Evolutionary conservation across 2,797 vertebrate species (phyloP), one percentile per base, ranked within the genome.

Genomic region (Prionace glauca): DNA sequence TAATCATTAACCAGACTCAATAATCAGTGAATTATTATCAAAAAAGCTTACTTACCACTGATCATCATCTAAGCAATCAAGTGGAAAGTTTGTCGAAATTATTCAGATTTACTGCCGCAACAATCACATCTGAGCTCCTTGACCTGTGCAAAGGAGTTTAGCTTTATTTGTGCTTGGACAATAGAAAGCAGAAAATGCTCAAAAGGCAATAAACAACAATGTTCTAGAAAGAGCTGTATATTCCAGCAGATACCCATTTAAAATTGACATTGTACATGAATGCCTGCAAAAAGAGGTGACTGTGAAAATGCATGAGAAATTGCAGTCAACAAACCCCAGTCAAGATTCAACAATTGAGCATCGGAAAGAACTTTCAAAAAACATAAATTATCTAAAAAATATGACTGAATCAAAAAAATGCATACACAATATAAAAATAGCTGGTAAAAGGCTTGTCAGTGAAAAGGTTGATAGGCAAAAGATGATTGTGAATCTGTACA

Each of bases 71-170:
- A 41, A 41, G 62, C 90, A 41, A 41, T 24, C 65, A 69, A 92
- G 36, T 92, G 32, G 16, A 32, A 65, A 20, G 62, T 41, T 20
- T 69, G 65, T 24, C 41, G 90, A 84, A 45, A 84, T 84, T 45
- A 45, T 84, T 84, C 18, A 84, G 81, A 84, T 84, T 84, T 45
- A 45, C 81, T 84, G 81, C 36, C 24, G 41, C 32, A 92, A 92
- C n/a, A 92, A 69, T 18, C n/a, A 92, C 18, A 92, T 41, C n/a
- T 69, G 2, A 41, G 90, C 90, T 92, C 36, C 90, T 67, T 69
- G 90, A 92, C 90, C 90, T 65, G 90, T 65, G 62, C 62, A 92
- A 69, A 67, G n/a, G 81, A 84, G 22, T 92, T 69, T 41, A 41
- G 90, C 62, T 92, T 41, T 69, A 69, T 24, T 56, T 12, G n/a